phyloP scores from a whole-genome alignment of 2,113 vertebrate species.

The Sarotherodon lohbergeri region DNA sequence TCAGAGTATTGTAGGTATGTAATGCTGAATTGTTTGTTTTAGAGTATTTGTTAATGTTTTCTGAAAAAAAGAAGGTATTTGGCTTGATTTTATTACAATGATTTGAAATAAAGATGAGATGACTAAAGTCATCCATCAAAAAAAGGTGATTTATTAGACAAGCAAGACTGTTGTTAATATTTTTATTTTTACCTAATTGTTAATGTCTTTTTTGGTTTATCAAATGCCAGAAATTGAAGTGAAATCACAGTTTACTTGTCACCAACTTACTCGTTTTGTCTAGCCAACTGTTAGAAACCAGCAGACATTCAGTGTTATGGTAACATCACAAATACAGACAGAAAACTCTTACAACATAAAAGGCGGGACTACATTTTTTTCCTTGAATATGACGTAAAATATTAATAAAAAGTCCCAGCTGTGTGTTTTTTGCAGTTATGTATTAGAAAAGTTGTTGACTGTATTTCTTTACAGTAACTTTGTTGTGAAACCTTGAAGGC shows the following conservation, averaged over 20 bases:
- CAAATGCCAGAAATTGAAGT: not conserved
- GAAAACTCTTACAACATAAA: accelerated
- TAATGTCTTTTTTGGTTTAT: not conserved
- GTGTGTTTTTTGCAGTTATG: not conserved
- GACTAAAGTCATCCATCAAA: not conserved
- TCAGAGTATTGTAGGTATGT: accelerated
- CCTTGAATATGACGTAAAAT: not conserved
- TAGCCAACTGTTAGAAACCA: not conserved
- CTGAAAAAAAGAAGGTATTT: not conserved
- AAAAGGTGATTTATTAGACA: not conserved
- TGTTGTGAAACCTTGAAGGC: not conserved
- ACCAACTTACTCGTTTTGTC: not conserved
- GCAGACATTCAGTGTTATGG: not conserved
- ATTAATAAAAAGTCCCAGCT: accelerated
- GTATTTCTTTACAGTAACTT: not conserved
- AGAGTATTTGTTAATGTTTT: not conserved
- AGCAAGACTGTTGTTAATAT: not conserved
- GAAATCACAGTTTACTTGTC: not conserved
- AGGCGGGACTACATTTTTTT: accelerated
- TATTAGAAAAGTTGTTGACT: not conserved
- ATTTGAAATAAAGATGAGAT: not conserved
- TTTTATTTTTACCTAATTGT: not conserved
- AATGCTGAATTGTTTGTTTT: not conserved
- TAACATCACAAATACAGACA: not conserved
- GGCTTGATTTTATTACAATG: not conserved